Base-by-base conservation (phyloP, 2,113 vertebrate species). In the Nicator chloris region DNA sequence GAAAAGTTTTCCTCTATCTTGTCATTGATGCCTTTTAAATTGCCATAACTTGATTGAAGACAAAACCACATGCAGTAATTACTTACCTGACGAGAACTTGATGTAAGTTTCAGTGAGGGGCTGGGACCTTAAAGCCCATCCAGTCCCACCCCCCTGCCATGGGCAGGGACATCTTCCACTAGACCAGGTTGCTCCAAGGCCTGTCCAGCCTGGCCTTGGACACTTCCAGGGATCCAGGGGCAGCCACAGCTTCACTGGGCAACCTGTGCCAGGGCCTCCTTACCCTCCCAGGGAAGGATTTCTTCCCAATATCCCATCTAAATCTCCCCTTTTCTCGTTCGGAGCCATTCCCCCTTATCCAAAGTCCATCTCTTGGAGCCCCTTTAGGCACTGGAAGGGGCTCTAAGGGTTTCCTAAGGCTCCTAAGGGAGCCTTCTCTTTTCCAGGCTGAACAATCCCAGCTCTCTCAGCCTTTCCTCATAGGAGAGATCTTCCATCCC, bases 151-250 rank as follows among this genome's bases (percentile, higher is more conserved):
- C 40, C 19, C 10, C 11, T 50, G 21, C 26, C 37, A 18, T 15
- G 26, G 44, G 2, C 35, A 42, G 51, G 13, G 31, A 66, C 26
- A 26, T 7, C 13, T 27, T 35, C 51, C 14, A 6, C 31, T 27
- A 4, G 1, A 4, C 37, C 53, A 51, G 33, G 0, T 2, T 77
- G 33, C 14, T 59, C 44, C 53, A 51, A 27, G 3, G n/a, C n/a
- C n/a, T n/a, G n/a, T n/a, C n/a, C n/a, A n/a, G n/a, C n/a, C 44
- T 44, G 44, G 44, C 33, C 53, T 60, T 68, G 53, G 13, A 44
- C 37, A 5, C 11, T 50, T 26, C 21, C 45, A 23, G 27, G 53
- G 14, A 35, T 68, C 22, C 47, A 54, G 71, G 27, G 17, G 4
- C 51, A 68, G 21, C 37, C 31, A 3, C 44, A 51, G 44, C 31